Conservation (phyloP, 2,113 vertebrate species). For the Leptosomus discolor region DNA sequence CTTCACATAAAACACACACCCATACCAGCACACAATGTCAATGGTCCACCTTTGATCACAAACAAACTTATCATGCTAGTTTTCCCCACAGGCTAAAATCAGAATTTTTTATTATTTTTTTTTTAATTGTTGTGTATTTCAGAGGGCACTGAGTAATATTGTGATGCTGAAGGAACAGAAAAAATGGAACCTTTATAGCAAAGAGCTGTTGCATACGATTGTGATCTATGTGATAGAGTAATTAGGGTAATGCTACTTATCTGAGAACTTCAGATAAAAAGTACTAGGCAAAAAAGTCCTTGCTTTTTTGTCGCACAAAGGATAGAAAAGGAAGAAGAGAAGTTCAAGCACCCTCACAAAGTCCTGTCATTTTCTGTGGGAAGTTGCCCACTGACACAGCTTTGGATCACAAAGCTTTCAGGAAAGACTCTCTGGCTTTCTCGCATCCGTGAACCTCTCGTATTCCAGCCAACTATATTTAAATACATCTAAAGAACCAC, state of each 20-base stretch:
- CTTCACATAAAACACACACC: neutral
- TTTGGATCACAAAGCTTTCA: neutral
- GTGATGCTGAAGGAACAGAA: neutral
- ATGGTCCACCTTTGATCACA: neutral
- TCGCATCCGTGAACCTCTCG: neutral
- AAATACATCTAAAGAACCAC: neutral
- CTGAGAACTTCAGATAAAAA: neutral
- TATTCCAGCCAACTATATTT: neutral
- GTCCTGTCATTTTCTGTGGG: neutral
- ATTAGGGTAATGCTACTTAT: neutral
- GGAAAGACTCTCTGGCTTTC: neutral
- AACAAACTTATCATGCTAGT: neutral
- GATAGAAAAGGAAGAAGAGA: neutral
- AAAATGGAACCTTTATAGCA: neutral
- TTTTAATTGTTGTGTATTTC: neutral
- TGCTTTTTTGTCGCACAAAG: neutral
- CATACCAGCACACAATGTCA: neutral
- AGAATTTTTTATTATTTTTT: neutral
- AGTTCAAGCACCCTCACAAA: neutral
- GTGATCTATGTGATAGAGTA: accelerated
- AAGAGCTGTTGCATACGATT: neutral
- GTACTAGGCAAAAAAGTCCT: neutral
- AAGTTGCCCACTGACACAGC: neutral
- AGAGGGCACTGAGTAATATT: neutral
- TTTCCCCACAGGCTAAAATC: neutral